phyloP scores from a whole-genome alignment of 2,888 invertebrate genomes.

The Eulithis prunata region DNA sequence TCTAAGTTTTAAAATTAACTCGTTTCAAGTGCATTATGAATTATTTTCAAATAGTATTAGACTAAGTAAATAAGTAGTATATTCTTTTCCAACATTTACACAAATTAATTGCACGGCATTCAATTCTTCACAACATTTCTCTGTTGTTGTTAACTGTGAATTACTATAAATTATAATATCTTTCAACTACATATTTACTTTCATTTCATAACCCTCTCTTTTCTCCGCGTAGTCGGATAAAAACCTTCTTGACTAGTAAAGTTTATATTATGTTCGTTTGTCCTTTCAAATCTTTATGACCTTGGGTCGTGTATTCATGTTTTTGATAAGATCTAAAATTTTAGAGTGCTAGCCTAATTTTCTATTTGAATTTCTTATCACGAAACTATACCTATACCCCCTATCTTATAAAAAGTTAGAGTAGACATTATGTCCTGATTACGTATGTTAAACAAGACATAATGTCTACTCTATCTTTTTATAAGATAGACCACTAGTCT shows the following conservation, averaged over 20 bases:
- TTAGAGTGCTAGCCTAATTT: too few relatives aligned
- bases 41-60: background rate
- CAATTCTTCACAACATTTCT: conserved; percentile 16
- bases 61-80: background rate
- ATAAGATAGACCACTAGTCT: too few relatives aligned
- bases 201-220: too few relatives aligned
- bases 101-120: conserved; percentile 23
- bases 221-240: too few relatives aligned
- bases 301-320: too few relatives aligned
- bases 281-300: conserved; percentile 1
- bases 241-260: background rate
- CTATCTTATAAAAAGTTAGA: too few relatives aligned
- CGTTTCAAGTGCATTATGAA: background rate
- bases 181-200: background rate
- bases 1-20: background rate
- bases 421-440: too few relatives aligned
- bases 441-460: too few relatives aligned
- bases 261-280: conserved; percentile 1
- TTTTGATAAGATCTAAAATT: too few relatives aligned
- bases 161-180: conserved; percentile 1
- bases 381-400: too few relatives aligned
- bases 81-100: conserved; percentile 12
- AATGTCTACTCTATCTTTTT: too few relatives aligned
- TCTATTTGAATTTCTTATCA: too few relatives aligned
- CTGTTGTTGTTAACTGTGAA: conserved; percentile 8